Evolutionary conservation across 2,113 vertebrate species (phyloP).

Genomic region (Manacus vitellinus): DNA sequence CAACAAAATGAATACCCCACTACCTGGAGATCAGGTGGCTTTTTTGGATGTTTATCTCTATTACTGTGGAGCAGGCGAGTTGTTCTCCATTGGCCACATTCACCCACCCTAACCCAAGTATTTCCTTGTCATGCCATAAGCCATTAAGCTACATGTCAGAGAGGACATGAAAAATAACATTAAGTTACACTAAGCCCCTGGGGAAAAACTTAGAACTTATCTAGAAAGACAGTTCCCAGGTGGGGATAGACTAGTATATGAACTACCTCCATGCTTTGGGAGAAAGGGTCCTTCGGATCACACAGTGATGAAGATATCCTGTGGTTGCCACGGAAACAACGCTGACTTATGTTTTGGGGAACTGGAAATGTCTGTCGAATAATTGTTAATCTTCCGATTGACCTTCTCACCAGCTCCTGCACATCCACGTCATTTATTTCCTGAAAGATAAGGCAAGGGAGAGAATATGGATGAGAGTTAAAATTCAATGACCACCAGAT

Average conservation of each 20-base stretch:
- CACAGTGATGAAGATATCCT: slow-evolving; percentile 95
- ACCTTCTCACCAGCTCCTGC: slow-evolving; percentile 96
- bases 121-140: background rate
- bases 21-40: background rate
- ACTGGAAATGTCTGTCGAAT: slow-evolving; percentile 95
- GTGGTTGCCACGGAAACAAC: slow-evolving; percentile 95
- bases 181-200: background rate
- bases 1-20: background rate
- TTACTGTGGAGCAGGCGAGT: background rate
- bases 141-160: background rate
- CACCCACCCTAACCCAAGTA: accelerated
- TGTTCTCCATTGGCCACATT: background rate
- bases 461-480: background rate
- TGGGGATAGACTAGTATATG: background rate
- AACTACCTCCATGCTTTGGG: slow-evolving; percentile 93
- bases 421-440: slow-evolving; percentile 93
- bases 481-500: background rate
- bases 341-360: slow-evolving; percentile 92
- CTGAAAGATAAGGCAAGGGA: slow-evolving; percentile 72
- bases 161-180: background rate
- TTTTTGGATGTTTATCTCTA: background rate
- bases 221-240: background rate
- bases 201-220: background rate
- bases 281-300: slow-evolving; percentile 92
- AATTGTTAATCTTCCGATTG: slow-evolving; percentile 93